These are phyloP conservation scores for Tapera naevia DNA, from an alignment of 2,797 vertebrate species.

Conservation along the genomic window DNA sequence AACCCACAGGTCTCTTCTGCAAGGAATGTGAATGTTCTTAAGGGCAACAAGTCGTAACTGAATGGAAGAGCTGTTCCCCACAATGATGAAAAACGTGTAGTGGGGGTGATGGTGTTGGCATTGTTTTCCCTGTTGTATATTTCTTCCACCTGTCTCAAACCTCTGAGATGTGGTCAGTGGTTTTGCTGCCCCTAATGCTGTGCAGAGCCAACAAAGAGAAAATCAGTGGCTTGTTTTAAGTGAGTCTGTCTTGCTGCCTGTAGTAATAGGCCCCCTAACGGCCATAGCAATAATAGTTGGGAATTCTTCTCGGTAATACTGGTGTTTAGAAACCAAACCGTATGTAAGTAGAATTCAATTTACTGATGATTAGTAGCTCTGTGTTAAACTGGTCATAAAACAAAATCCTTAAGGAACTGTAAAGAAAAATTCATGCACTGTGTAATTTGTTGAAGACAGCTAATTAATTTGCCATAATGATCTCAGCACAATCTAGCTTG, in stretches of 20 bases:
- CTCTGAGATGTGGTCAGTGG: background rate
- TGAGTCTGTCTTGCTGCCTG: background rate
- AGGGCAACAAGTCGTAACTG: background rate
- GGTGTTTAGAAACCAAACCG: background rate
- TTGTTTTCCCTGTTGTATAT: background rate
- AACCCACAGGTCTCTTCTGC: background rate
- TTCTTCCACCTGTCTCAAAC: background rate
- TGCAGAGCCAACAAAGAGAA: background rate
- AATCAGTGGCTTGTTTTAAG: background rate
- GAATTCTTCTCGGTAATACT: background rate
- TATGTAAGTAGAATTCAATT: background rate
- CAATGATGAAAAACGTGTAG: rapidly evolving
- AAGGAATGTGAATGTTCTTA: background rate
- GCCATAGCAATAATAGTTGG: background rate
- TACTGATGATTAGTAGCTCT: background rate
- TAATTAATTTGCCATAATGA: background rate
- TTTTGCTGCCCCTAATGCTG: background rate
- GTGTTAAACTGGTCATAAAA: background rate
- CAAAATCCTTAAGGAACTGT: background rate
- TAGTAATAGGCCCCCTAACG: slow-evolving; percentile 8
- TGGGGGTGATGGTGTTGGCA: background rate
- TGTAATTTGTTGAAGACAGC: background rate
- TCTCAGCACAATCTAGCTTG: background rate
- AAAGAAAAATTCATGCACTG: background rate
- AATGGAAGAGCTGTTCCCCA: background rate